Evolutionary conservation across 2,797 vertebrate genomes (phyloP), one percentile per base, ranked within the genome.

Genomic region (Sebastes minor): DNA sequence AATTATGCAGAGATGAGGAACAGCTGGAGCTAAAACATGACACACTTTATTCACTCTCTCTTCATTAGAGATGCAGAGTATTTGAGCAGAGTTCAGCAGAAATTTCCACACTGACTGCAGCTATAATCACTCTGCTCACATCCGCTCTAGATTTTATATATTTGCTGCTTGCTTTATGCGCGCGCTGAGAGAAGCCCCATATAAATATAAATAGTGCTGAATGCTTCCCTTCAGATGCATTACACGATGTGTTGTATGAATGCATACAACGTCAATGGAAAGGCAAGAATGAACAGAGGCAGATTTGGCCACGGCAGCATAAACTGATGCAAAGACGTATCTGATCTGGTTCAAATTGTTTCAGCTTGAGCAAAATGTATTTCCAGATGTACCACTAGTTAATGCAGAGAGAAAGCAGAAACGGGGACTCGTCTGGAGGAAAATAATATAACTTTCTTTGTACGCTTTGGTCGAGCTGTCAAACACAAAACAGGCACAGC

Each of bases 21-120:
- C 91, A 92, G 81, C 89, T 92, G 90, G 53, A 60, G 75, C 38
- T 75, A 12, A 81, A 75, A 83, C 63, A 77, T 62, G 69, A 49
- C 79, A 18, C 49, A 12, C 22, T 79, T 71, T 49, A 38, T 28
- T 73, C 33, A 61, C 69, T 18, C 49, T 71, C 56, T 8, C 22
- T 72, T 71, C 49, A 57, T 30, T 57, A 46, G 28, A 23, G 35
- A 22, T 25, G 32, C 18, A 32, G 6, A 57, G 53, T n/a, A 33
- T 38, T 70, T 42, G 32, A 71, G 32, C n/a, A 42, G 53, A 63
- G 72, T 32, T 52, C 13, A 30, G 4, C 63, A 73, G n/a, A 78
- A 55, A 74, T 59, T 60, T 85, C 61, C 78, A 67, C 49, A 70
- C 46, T 25, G 30, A 70, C 46, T 25, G 25, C 55, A 35, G 16